Conservation (phyloP, 2,113 vertebrate species). For the Callocephalon fimbriatum region DNA sequence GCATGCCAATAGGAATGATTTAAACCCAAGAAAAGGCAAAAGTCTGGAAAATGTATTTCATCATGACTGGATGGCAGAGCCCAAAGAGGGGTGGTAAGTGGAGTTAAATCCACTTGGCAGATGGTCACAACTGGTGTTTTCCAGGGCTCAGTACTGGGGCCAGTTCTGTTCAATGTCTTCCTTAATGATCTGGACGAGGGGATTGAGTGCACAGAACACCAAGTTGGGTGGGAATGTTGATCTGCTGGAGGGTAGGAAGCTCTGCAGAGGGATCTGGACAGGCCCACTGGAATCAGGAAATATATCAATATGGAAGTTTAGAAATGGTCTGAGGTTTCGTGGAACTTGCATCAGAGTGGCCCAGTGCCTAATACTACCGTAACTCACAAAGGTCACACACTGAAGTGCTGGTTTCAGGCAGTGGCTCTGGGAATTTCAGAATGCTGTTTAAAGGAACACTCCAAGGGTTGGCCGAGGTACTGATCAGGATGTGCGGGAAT, state of each 20-base stretch:
- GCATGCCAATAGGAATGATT: accelerated
- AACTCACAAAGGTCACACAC: constrained; percentile 10
- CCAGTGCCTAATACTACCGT: neutral
- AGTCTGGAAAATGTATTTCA: neutral
- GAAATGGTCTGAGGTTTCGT: constrained; percentile 38
- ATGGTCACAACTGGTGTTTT: accelerated
- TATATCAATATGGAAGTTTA: constrained; percentile 56
- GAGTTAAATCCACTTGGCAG: neutral
- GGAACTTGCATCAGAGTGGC: constrained; percentile 46
- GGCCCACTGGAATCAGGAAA: constrained; percentile 44
- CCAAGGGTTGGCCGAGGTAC: neutral
- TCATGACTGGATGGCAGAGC: too few species aligned
- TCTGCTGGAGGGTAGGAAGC: neutral
- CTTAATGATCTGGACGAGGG: accelerated
- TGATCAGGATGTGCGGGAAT: constrained; percentile 4
- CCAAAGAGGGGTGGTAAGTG: neutral
- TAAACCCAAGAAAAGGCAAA: neutral
- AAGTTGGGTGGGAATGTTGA: accelerated
- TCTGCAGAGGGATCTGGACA: neutral
- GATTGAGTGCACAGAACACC: neutral
- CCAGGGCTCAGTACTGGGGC: neutral
- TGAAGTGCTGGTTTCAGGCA: constrained; percentile 40
- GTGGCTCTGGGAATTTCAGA: constrained; percentile 45
- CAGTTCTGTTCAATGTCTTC: neutral
- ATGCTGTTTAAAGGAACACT: constrained; percentile 9